Evolutionary conservation across 2,888 invertebrate genomes (phyloP).

Genomic region (Crocallis elinguaria): DNA sequence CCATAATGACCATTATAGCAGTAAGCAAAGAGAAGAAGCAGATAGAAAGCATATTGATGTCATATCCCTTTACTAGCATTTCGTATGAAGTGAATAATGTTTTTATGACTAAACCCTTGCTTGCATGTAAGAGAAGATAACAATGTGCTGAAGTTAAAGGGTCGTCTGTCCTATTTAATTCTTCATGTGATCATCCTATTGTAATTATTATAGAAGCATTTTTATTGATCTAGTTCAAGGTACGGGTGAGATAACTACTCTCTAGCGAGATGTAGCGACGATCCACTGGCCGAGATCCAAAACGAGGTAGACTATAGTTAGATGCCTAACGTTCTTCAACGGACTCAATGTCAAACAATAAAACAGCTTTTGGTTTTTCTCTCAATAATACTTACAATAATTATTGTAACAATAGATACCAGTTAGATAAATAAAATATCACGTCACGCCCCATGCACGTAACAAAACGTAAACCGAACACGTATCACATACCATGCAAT

Average conservation of each 20-base stretch:
- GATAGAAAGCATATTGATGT: constrained; percentile 63
- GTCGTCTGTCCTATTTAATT: background rate
- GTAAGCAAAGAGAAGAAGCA: constrained; percentile 55
- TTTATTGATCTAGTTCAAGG: constrained; percentile 31
- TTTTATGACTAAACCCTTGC: background rate
- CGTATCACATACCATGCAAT: constrained; percentile 16
- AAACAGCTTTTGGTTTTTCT: constrained; percentile 35
- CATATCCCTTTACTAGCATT: constrained; percentile 82
- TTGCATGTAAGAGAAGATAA: background rate
- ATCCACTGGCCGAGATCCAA: constrained; percentile 60
- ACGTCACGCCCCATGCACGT: constrained; percentile 21
- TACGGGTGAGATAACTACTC: constrained; percentile 34
- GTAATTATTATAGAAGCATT: constrained; percentile 2
- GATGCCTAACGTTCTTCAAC: constrained; percentile 41
- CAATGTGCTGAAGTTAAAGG: background rate
- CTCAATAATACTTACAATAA: constrained; percentile 9
- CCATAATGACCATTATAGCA: constrained; percentile 24
- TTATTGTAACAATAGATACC: background rate
- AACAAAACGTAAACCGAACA: constrained; percentile 10
- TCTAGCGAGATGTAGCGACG: constrained; percentile 45
- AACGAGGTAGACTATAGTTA: constrained; percentile 39
- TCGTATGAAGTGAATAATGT: constrained; percentile 30
- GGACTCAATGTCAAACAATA: constrained; percentile 50
- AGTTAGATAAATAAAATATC: constrained; percentile 9
- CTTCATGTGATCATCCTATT: background rate